Conservation (phyloP, 2,888 invertebrate species). For the Drosophila tripunctata region DNA sequence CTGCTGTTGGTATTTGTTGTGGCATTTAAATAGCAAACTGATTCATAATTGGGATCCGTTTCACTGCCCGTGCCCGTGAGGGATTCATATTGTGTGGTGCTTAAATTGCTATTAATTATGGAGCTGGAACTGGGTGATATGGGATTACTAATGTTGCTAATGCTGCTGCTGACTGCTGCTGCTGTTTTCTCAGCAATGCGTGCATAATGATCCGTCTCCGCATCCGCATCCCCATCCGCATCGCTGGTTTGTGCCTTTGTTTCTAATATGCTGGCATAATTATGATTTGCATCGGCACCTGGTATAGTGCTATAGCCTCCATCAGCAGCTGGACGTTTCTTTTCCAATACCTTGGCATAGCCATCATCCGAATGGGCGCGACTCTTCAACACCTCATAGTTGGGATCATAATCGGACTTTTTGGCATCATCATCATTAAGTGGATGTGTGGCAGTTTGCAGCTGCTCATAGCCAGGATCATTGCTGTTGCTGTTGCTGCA, state of each 20-base stretch:
- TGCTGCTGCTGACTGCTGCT: conserved; percentile 14
- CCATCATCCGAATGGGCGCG: conserved; percentile 83
- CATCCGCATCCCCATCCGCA: too few relatives aligned
- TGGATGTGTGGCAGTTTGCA: conserved; percentile 81
- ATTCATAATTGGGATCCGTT: conserved; percentile 93
- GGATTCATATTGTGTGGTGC: conserved; percentile 89
- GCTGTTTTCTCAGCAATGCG: conserved; percentile 68
- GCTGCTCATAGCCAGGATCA: conserved; percentile 91
- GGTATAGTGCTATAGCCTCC: conserved; percentile 83
- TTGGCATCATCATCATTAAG: conserved; percentile 64
- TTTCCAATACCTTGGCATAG: conserved; percentile 84
- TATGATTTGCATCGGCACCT: conserved; percentile 77
- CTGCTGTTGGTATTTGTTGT: conserved; percentile 38
- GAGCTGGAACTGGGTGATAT: conserved; percentile 71
- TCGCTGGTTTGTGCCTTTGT: conserved; percentile 64
- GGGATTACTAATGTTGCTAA: conserved; percentile 56
- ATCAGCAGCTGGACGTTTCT: conserved; percentile 69
- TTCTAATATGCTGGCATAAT: conserved; percentile 84
- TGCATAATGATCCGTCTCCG: conserved; percentile 80
- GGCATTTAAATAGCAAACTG: conserved; percentile 89
- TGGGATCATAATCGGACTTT: conserved; percentile 88
- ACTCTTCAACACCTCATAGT: conserved; percentile 90
- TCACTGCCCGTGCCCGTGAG: conserved; percentile 91
- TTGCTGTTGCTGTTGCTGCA: conserved; percentile 85
- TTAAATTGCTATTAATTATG: conserved; percentile 71